These are phyloP conservation scores for Ameiurus melas DNA, from an alignment of 2,113 vertebrate genomes.

Conservation along the genomic window DNA sequence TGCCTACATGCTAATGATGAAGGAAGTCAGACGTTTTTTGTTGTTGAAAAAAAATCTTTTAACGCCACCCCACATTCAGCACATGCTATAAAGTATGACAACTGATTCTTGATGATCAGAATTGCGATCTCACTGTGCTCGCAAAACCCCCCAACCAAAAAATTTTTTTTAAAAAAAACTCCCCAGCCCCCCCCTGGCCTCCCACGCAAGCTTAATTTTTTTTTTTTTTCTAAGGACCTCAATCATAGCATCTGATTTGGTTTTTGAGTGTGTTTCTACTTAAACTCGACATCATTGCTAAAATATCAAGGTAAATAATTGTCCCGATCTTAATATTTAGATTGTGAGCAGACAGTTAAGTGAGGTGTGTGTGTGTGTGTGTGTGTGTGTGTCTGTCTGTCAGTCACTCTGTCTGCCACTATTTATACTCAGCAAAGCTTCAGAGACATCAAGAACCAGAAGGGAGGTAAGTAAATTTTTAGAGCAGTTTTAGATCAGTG, in stretches of 20 bases:
- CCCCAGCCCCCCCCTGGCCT: too few relatives aligned
- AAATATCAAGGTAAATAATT: neutral
- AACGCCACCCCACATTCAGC: neutral
- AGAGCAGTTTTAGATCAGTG: neutral
- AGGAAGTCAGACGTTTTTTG: neutral
- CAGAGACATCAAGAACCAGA: neutral
- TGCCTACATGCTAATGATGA: neutral
- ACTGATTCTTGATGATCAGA: neutral
- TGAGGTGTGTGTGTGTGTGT: neutral
- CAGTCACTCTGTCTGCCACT: too few relatives aligned
- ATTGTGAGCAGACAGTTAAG: neutral
- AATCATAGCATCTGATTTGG: conserved; percentile 1
- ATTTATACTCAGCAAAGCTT: neutral
- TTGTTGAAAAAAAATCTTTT: too few relatives aligned
- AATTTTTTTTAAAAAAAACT: too few relatives aligned
- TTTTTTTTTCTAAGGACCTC: too few relatives aligned
- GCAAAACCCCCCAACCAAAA: too few relatives aligned
- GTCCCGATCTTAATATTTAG: neutral
- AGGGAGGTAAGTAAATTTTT: neutral
- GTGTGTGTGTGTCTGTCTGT: neutral
- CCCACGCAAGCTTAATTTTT: too few relatives aligned
- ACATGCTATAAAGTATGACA: neutral
- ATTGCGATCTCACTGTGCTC: too few relatives aligned
- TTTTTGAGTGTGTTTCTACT: neutral
- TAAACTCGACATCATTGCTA: neutral